Evolutionary conservation across 2,888 invertebrate species (phyloP).

Genomic region (Caenorhabditis drosophilae): DNA sequence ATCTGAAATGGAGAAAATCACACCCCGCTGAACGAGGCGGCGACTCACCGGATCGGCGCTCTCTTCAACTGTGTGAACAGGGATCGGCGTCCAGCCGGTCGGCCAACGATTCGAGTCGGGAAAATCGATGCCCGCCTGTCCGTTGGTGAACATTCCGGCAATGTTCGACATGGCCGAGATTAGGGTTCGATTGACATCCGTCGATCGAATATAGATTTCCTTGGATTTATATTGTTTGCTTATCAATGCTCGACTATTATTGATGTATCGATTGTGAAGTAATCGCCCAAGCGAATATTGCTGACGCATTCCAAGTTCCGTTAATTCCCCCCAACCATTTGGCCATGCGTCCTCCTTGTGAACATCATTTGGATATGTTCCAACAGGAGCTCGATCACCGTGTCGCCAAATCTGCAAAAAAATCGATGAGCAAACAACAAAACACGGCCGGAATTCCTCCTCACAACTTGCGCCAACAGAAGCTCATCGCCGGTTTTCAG

Average conservation of each 20-base stretch:
- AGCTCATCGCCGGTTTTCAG: constrained; percentile 27
- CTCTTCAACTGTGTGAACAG: constrained; percentile 55
- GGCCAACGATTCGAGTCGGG: constrained; percentile 56
- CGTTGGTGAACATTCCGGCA: constrained; percentile 78
- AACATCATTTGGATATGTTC: constrained; percentile 84
- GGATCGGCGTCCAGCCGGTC: constrained; percentile 57
- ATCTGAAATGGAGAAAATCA: constrained; percentile 25
- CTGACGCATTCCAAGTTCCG: constrained; percentile 73
- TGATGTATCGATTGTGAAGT: constrained; percentile 49
- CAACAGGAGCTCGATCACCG: constrained; percentile 85
- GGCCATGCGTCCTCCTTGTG: constrained; percentile 83
- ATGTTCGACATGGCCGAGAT: constrained; percentile 85
- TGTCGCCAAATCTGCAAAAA: constrained; percentile 81
- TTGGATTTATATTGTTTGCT: constrained; percentile 44
- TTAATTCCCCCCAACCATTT: constrained; percentile 84
- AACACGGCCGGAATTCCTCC: too few species aligned
- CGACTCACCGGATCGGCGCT: constrained; percentile 47
- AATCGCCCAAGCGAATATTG: constrained; percentile 56
- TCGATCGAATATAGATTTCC: constrained; percentile 69
- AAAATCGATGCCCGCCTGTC: constrained; percentile 48
- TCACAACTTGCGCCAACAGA: constrained; percentile 29
- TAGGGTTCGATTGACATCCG: constrained; percentile 69
- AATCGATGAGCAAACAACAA: too few species aligned
- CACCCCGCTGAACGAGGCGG: neutral
- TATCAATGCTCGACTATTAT: constrained; percentile 34